A percentile compares a stretch with the other conserved stretches of the same genome.
These are phyloP conservation scores for Drosophila nannoptera DNA, from an alignment of 1,140 invertebrate genomes.

Conservation along the genomic window DNA sequence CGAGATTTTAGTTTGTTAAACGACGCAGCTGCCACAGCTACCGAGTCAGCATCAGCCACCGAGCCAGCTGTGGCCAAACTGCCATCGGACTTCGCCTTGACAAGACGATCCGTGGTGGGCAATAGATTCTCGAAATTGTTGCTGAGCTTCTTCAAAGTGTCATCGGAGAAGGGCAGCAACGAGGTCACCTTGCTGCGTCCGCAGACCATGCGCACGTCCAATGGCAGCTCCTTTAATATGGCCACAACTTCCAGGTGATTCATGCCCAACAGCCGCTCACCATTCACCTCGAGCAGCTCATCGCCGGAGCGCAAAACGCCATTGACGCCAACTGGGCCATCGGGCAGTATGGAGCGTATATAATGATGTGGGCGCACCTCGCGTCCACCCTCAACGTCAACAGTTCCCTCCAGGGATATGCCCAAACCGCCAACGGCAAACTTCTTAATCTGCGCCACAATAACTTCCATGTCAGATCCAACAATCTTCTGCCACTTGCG, in stretches of 20 bases:
- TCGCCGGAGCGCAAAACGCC: conserved; percentile 91
- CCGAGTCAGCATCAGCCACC: conserved; percentile 80
- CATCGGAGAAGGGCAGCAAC: conserved; percentile 71
- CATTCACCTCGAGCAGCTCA: conserved; percentile 96
- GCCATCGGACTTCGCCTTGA: conserved; percentile 98
- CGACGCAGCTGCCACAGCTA: conserved; percentile 75
- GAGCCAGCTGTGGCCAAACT: conserved; percentile 90
- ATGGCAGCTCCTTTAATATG: conserved; percentile 95
- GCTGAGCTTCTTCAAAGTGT: conserved; percentile 80
- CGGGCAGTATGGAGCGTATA: conserved; percentile 93
- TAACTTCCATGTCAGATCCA: conserved; percentile 89
- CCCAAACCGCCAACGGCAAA: conserved; percentile 94
- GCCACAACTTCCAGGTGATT: conserved; percentile 97
- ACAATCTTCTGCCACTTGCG: conserved; percentile 91
- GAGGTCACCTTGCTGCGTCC: conserved; percentile 82
- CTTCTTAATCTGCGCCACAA: conserved; percentile 92
- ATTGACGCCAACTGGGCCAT: conserved; percentile 96
- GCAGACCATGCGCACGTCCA: conserved; percentile 96
- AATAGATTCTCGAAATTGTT: conserved; percentile 86
- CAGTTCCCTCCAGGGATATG: conserved; percentile 97
- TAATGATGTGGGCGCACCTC: conserved; percentile 96
- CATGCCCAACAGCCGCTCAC: conserved; percentile 94
- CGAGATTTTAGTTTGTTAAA: conserved; percentile 91
- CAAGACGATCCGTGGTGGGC: conserved; percentile 91
- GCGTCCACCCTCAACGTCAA: conserved; percentile 94